phyloP scores from a whole-genome alignment of 2,888 invertebrate species.

The Leptura quadrifasciata region DNA sequence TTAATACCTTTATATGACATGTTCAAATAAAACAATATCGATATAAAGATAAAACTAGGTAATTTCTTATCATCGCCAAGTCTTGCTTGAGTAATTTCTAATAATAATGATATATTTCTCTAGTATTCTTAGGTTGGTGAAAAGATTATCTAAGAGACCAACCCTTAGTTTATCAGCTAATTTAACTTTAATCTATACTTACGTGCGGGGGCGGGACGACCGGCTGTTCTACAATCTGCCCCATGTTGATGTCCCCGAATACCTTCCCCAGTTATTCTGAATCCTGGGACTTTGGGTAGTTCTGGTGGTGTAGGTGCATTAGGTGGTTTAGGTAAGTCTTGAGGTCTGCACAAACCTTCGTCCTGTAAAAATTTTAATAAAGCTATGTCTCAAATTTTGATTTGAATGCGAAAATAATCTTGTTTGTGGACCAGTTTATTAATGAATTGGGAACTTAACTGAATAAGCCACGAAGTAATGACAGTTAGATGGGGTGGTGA shows the following conservation, averaged over 20 bases:
- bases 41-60: too few relatives aligned
- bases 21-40: too few relatives aligned
- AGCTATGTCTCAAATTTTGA: too few relatives aligned
- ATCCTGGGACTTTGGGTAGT: neutral
- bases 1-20: too few relatives aligned
- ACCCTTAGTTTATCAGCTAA: neutral
- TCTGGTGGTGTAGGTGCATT: neutral
- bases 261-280: neutral
- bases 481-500: too few relatives aligned
- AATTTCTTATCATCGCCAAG: too few relatives aligned
- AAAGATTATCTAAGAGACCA: too few relatives aligned
- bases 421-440: neutral
- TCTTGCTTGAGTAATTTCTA: too few relatives aligned
- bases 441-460: too few relatives aligned
- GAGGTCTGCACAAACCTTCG: conserved; percentile 6
- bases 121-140: too few relatives aligned
- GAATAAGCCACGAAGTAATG: too few relatives aligned
- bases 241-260: conserved; percentile 4
- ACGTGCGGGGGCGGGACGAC: neutral
- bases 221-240: neutral
- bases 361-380: neutral
- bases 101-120: too few relatives aligned
- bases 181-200: neutral
- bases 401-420: neutral
- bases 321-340: conserved; percentile 1